Conservation (phyloP, 1,140 invertebrate species). For the Drosophila repletoides region DNA sequence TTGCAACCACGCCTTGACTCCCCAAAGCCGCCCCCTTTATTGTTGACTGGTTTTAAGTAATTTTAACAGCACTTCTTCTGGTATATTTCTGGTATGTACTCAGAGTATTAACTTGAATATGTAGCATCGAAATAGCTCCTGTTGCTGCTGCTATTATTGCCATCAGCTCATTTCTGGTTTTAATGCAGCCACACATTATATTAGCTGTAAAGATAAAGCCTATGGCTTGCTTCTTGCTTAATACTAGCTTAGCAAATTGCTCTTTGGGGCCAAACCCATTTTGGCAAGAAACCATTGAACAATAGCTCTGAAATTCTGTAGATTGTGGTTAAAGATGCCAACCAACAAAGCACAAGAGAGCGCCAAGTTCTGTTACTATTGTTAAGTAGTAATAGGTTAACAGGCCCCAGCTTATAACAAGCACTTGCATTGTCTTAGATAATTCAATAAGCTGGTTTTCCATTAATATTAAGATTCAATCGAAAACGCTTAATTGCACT, state of each 20-base stretch:
- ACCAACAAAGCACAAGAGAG: too few relatives aligned
- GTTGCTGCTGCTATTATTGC: not conserved
- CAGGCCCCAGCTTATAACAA: too few relatives aligned
- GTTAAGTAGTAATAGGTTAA: too few relatives aligned
- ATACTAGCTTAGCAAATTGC: constrained; percentile 38
- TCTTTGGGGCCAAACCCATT: not conserved
- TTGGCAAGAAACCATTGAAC: too few relatives aligned
- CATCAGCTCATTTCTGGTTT: not conserved
- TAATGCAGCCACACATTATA: constrained; percentile 18
- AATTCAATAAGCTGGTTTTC: too few relatives aligned
- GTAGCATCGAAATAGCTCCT: constrained; percentile 2
- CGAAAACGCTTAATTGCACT: too few relatives aligned
- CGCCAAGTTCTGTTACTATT: too few relatives aligned
- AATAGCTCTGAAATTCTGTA: too few relatives aligned
- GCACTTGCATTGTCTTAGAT: too few relatives aligned
- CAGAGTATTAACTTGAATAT: constrained; percentile 30
- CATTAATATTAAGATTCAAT: too few relatives aligned
- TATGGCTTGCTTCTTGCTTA: constrained; percentile 27
- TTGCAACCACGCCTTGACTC: constrained; percentile 5
- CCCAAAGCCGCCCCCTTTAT: constrained; percentile 22
- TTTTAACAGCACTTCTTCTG: constrained; percentile 63
- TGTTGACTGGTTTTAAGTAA: constrained; percentile 69
- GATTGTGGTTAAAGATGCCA: too few relatives aligned
- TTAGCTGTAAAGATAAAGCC: constrained; percentile 16
- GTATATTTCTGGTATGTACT: constrained; percentile 15